Conservation (phyloP, 2,888 invertebrate genomes). For the Neria commutata region DNA sequence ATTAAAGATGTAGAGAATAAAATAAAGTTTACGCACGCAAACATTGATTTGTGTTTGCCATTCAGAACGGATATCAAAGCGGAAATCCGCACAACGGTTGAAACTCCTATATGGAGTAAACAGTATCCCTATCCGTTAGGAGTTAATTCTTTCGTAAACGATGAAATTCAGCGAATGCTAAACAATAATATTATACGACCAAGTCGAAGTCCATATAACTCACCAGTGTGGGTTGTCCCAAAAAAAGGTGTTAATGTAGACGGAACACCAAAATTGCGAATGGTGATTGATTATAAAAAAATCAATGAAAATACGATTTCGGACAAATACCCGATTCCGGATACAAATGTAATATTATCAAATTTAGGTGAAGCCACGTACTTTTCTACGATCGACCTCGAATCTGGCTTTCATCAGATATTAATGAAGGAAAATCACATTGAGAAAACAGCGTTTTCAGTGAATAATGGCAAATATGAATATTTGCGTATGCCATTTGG, state of each 20-base stretch:
- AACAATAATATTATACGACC: too few relatives aligned
- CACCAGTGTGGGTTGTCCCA: slow-evolving; percentile 17
- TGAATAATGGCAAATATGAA: neutral
- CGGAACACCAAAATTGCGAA: slow-evolving; percentile 18
- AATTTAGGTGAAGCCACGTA: slow-evolving; percentile 20
- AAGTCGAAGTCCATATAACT: too few relatives aligned
- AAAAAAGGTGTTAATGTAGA: slow-evolving; percentile 17
- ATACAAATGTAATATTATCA: slow-evolving; percentile 22
- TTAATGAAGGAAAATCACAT: too few relatives aligned
- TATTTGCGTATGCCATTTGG: too few relatives aligned
- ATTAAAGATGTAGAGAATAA: slow-evolving; percentile 8
- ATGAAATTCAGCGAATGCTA: too few relatives aligned
- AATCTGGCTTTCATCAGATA: neutral
- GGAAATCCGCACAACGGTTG: slow-evolving; percentile 23
- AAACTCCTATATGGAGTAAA: slow-evolving; percentile 20
- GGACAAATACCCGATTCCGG: too few relatives aligned
- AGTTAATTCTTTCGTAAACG: too few relatives aligned
- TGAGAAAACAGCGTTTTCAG: neutral
- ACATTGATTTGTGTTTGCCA: slow-evolving; percentile 20
- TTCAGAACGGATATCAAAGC: slow-evolving; percentile 25
- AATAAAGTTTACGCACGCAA: slow-evolving; percentile 3
- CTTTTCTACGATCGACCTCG: slow-evolving; percentile 27
- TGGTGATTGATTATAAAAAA: slow-evolving; percentile 25
- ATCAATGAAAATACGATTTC: slow-evolving; percentile 24
- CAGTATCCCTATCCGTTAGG: slow-evolving; percentile 25